Conservation (phyloP, 2,888 invertebrate genomes). For the Heteromyza rotundicornis region DNA sequence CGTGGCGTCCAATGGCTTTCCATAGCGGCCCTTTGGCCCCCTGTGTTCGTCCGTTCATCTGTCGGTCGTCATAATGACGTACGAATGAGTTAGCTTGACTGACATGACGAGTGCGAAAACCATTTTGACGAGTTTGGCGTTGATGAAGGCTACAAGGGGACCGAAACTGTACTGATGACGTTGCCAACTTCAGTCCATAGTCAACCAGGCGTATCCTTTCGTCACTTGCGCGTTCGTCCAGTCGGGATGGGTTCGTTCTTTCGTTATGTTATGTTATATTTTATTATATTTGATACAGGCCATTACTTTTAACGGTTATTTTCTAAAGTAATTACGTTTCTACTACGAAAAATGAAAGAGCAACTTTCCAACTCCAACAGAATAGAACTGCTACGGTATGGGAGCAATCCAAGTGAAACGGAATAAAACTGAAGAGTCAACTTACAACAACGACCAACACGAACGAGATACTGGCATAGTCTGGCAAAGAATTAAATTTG, state of each 20-base stretch:
- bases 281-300: slow-evolving; percentile 61
- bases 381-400: neutral
- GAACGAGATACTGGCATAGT: neutral
- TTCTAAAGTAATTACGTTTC: slow-evolving; percentile 60
- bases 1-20: slow-evolving; percentile 41
- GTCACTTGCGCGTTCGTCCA: neutral
- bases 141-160: neutral
- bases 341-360: slow-evolving; percentile 54
- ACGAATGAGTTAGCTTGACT: slow-evolving; percentile 45
- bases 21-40: slow-evolving; percentile 23
- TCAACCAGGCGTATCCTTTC: slow-evolving; percentile 10
- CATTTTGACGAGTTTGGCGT: slow-evolving; percentile 11
- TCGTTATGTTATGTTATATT: slow-evolving; percentile 40
- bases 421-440: slow-evolving; percentile 21
- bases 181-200: neutral
- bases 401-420: slow-evolving; percentile 9
- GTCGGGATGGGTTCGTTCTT: neutral
- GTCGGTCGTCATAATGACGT: slow-evolving; percentile 34
- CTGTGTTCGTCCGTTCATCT: neutral
- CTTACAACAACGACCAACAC: slow-evolving; percentile 6
- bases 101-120: slow-evolving; percentile 50
- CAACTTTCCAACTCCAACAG: slow-evolving; percentile 25
- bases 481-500: neutral
- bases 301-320: slow-evolving; percentile 61
- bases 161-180: neutral